phyloP scores from a whole-genome alignment of 2,113 vertebrate species.

The Toxostoma redivivum region DNA sequence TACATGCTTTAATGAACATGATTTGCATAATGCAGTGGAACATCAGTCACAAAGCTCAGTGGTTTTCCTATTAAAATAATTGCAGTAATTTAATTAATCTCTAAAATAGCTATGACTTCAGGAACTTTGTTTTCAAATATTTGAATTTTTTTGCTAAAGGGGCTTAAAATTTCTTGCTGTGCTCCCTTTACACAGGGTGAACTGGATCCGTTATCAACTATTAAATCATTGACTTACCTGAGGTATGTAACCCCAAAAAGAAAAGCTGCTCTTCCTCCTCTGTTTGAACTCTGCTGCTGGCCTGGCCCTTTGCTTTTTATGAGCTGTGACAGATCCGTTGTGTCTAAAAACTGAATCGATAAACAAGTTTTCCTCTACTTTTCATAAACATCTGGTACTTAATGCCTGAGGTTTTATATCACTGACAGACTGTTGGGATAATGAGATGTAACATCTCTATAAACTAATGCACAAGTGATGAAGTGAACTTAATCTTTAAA shows the following conservation, averaged over 20 bases:
- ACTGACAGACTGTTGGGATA: background rate
- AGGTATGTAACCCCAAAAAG: conserved; percentile 73
- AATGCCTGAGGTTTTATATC: background rate
- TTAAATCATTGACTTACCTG: conserved; percentile 88
- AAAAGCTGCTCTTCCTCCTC: background rate
- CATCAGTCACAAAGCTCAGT: background rate
- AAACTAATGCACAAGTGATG: background rate
- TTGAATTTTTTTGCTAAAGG: background rate
- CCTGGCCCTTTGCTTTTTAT: background rate
- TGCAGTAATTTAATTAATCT: background rate
- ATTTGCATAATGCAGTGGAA: background rate
- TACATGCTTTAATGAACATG: rapidly evolving
- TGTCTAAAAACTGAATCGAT: background rate
- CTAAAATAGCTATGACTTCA: background rate
- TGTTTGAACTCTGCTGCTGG: background rate
- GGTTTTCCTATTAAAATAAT: background rate
- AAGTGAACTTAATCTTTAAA: background rate
- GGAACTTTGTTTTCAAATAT: background rate
- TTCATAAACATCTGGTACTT: background rate
- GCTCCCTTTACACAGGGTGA: conserved; percentile 78
- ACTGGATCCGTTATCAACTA: conserved; percentile 86
- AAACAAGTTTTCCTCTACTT: rapidly evolving
- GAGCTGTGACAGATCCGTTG: background rate
- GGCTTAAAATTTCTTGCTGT: background rate
- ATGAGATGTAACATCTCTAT: background rate